Evolutionary conservation across 2,797 vertebrate species (phyloP).

Genomic region (Urophycis tenuis): DNA sequence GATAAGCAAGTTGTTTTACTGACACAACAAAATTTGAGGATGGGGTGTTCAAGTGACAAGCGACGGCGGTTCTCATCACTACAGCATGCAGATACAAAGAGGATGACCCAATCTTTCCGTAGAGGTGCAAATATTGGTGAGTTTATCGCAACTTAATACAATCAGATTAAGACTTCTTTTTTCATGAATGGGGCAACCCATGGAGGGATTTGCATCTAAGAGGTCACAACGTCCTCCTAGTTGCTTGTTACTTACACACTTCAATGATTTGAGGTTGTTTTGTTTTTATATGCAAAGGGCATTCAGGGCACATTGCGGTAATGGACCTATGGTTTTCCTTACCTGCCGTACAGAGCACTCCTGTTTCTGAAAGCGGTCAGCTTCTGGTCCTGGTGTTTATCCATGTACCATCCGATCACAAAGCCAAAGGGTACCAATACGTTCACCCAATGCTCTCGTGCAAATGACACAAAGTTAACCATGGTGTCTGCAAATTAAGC

Average conservation of each 20-base stretch:
- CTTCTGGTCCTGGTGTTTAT: conserved; percentile 76
- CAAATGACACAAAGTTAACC: conserved; percentile 72
- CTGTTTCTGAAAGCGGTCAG: conserved; percentile 85
- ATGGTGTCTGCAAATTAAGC: conserved; percentile 62
- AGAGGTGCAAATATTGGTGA: too few species aligned
- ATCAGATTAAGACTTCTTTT: too few species aligned
- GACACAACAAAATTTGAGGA: neutral
- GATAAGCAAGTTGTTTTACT: neutral
- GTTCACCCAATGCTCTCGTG: conserved; percentile 77
- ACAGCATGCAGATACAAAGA: too few species aligned
- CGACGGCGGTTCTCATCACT: too few species aligned
- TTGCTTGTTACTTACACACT: neutral
- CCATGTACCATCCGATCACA: conserved; percentile 80
- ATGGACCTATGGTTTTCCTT: conserved; percentile 22
- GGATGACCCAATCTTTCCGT: too few species aligned
- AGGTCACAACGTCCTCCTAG: too few species aligned
- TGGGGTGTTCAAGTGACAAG: too few species aligned
- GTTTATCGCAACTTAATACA: too few species aligned
- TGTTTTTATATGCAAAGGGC: neutral
- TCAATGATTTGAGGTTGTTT: neutral
- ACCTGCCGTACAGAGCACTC: conserved; percentile 85
- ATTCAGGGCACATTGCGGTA: neutral
- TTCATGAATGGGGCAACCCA: too few species aligned
- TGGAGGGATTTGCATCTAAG: too few species aligned
- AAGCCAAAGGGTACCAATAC: conserved; percentile 82